Conservation (phyloP, 1,140 invertebrate genomes). For the Portunus trituberculatus region DNA sequence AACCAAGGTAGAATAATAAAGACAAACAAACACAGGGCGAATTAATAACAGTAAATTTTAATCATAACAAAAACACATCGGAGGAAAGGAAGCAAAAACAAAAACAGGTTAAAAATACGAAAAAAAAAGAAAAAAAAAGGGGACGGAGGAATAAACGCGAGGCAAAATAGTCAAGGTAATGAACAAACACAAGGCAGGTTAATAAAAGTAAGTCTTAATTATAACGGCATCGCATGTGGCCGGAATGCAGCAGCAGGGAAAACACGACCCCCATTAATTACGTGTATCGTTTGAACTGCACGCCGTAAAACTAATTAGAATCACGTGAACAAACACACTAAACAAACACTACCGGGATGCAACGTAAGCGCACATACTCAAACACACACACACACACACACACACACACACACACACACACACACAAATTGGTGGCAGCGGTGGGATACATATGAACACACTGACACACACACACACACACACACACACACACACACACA, state of each 20-base stretch:
- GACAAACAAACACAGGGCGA: no score
- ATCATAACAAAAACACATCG: not conserved
- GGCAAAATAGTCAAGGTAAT: no score
- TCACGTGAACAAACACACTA: not conserved
- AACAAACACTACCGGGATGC: not conserved
- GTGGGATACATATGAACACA: no score
- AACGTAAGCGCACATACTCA: not conserved
- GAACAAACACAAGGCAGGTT: not conserved
- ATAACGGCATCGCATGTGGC: not conserved
- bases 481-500: not conserved
- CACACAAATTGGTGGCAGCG: not conserved
- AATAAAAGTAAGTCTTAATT: not conserved
- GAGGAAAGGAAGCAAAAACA: no score
- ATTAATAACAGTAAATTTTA: no score
- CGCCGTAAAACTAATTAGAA: constrained; percentile 3
- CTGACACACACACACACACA: not conserved
- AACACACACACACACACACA: not conserved
- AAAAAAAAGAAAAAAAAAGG: no score
- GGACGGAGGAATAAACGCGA: not conserved
- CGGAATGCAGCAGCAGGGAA: not conserved
- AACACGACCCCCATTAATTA: not conserved
- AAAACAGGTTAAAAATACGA: no score
- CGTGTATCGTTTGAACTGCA: not conserved
- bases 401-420: not conserved
- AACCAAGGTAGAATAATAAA: no score